These are phyloP conservation scores for Rhopalosiphum maidis DNA, from an alignment of 1,140 invertebrate species.

Conservation along the genomic window DNA sequence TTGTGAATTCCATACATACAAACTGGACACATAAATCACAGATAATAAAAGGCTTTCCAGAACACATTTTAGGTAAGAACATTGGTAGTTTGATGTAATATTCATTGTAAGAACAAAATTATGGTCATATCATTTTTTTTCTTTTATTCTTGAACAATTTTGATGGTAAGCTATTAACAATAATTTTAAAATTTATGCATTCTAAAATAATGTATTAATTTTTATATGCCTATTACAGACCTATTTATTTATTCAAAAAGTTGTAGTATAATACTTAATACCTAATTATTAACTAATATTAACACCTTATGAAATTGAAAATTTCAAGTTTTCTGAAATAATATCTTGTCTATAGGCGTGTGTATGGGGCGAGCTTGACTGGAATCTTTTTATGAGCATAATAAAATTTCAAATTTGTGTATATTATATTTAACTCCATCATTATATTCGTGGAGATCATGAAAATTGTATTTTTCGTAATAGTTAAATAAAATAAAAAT, in stretches of 20 bases:
- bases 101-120: constrained; percentile 21
- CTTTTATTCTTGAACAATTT: not conserved
- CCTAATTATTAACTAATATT: too few species aligned
- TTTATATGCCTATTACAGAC: too few species aligned
- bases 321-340: not conserved
- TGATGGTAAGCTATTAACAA: not conserved
- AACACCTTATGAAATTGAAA: not conserved
- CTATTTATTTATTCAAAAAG: too few species aligned
- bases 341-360: not conserved
- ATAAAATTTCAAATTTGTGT: too few species aligned
- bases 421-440: too few species aligned
- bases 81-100: constrained; percentile 23
- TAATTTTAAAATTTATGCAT: not conserved
- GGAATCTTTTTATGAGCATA: too few species aligned
- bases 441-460: too few species aligned
- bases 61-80: constrained; percentile 47
- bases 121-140: not conserved
- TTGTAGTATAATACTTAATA: too few species aligned
- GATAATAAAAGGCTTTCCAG: constrained; percentile 76
- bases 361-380: too few species aligned
- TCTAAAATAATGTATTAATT: too few species aligned
- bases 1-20: constrained; percentile 82
- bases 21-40: constrained; percentile 78
- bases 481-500: too few species aligned
- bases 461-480: too few species aligned